Conservation (phyloP, 2,888 invertebrate species). For the Andrena haemorrhoa region DNA sequence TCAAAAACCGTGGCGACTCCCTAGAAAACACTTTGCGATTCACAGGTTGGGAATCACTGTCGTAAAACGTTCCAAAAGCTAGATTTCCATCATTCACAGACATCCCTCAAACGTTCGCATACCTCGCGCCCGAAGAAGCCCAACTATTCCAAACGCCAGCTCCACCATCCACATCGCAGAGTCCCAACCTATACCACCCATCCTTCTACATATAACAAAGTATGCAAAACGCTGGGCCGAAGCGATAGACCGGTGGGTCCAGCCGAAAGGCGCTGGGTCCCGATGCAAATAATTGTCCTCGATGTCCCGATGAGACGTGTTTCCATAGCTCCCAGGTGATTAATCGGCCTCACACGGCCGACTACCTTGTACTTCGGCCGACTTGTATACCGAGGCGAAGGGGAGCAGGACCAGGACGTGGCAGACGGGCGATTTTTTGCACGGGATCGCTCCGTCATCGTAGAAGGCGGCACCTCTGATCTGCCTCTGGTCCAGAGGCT, state of each 20-base stretch:
- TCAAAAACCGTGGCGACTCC: too few relatives aligned
- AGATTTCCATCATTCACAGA: too few relatives aligned
- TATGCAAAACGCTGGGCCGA: neutral
- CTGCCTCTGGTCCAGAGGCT: slow-evolving; percentile 68
- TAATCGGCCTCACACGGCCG: slow-evolving; percentile 69
- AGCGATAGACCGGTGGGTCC: neutral
- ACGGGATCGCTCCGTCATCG: slow-evolving; percentile 81
- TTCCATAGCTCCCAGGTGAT: slow-evolving; percentile 71
- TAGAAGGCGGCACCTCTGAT: slow-evolving; percentile 80
- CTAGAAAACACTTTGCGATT: too few relatives aligned
- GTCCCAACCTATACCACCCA: too few relatives aligned
- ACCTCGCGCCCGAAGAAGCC: too few relatives aligned
- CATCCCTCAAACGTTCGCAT: too few relatives aligned
- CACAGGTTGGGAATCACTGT: too few relatives aligned
- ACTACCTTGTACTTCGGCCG: slow-evolving; percentile 58
- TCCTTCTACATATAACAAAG: neutral
- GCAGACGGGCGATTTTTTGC: slow-evolving; percentile 80
- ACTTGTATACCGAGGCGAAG: slow-evolving; percentile 65
- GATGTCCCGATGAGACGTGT: slow-evolving; percentile 58
- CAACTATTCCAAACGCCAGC: too few relatives aligned
- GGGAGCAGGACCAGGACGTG: slow-evolving; percentile 67
- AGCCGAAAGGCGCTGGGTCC: neutral
- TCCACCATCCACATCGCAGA: too few relatives aligned
- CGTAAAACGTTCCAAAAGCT: too few relatives aligned
- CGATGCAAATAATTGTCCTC: slow-evolving; percentile 69